These are phyloP conservation scores for Darevskia mixta DNA, from an alignment of 2,797 vertebrate genomes.

Conservation along the genomic window DNA sequence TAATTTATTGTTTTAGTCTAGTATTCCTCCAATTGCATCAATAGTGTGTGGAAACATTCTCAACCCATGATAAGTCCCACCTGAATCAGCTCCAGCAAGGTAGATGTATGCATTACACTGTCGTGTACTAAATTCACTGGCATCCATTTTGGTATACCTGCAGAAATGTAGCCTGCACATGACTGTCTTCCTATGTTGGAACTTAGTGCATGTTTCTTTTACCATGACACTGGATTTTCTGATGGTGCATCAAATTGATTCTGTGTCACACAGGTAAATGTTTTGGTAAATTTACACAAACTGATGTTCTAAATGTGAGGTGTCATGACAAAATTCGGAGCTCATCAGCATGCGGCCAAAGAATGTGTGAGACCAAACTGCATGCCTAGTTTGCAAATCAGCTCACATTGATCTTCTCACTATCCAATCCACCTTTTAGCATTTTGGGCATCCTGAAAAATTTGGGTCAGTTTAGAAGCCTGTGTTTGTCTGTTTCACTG, in stretches of 20 bases:
- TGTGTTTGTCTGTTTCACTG: not conserved
- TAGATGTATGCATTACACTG: not conserved
- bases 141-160: not conserved
- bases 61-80: not conserved
- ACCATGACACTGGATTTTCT: not conserved
- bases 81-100: not conserved
- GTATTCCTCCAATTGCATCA: not conserved
- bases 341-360: too few relatives aligned
- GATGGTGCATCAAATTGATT: not conserved
- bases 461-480: too few relatives aligned
- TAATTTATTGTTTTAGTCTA: not conserved
- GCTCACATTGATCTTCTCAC: not conserved
- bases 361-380: too few relatives aligned
- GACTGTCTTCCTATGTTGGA: not conserved
- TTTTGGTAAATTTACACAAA: not conserved
- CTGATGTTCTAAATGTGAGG: not conserved
- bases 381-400: not conserved
- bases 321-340: too few relatives aligned
- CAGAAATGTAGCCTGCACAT: not conserved
- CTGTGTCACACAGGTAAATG: not conserved
- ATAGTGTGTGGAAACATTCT: not conserved
- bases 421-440: not conserved
- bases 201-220: not conserved
- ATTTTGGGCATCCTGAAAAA: too few relatives aligned
- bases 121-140: not conserved